phyloP scores from a whole-genome alignment of 92 coral and sea anemone species.

The Zoanthus solanderi region DNA sequence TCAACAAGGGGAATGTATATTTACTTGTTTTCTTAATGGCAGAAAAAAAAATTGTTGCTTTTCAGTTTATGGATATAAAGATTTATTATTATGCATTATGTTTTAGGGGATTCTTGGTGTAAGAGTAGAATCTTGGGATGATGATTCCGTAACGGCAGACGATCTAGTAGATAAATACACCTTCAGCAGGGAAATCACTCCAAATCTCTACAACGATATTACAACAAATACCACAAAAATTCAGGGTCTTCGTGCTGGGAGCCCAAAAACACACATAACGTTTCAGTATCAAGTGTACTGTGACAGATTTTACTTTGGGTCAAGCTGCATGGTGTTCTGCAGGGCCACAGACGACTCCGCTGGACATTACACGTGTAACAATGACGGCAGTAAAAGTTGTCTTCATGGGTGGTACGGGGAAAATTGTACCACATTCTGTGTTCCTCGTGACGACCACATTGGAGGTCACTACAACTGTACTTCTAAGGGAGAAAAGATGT shows the following conservation, averaged over 20 bases:
- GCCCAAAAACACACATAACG: conserved; percentile 39
- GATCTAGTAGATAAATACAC: conserved; percentile 55
- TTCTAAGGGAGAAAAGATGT: conserved; percentile 22
- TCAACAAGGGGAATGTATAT: too few relatives aligned
- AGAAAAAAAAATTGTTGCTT: too few relatives aligned
- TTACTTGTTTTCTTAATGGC: too few relatives aligned
- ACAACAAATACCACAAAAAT: not conserved
- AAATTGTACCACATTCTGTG: conserved; percentile 42
- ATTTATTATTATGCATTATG: too few relatives aligned
- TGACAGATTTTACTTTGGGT: conserved; percentile 70
- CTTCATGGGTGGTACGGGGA: conserved; percentile 51
- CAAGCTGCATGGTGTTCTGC: conserved; percentile 69
- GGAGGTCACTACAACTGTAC: conserved; percentile 43
- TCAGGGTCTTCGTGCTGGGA: conserved; percentile 17
- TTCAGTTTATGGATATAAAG: too few relatives aligned
- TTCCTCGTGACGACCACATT: conserved; percentile 29
- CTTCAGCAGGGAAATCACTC: conserved; percentile 37
- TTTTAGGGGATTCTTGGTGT: conserved; percentile 22
- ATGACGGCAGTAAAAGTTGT: conserved; percentile 41
- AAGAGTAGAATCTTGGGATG: conserved; percentile 26
- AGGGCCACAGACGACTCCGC: conserved; percentile 48
- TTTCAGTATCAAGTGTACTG: conserved; percentile 62
- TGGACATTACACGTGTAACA: conserved; percentile 48
- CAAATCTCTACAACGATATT: not conserved
- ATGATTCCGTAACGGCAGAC: not conserved